Evolutionary conservation across 2,113 vertebrate species (phyloP), one percentile per base, ranked within the genome.

Genomic region (Pycnonotus jocosus): DNA sequence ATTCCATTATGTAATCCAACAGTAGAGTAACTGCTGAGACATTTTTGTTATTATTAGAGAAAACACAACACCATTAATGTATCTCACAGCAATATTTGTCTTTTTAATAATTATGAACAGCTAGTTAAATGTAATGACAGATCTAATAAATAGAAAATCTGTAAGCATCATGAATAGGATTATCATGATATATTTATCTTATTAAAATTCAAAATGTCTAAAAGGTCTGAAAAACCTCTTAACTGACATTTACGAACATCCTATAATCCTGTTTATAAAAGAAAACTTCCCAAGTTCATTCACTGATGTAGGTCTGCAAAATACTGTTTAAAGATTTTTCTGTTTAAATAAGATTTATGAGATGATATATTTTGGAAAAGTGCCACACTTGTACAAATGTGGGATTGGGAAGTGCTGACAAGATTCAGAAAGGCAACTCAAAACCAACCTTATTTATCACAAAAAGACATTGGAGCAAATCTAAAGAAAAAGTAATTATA

Each of bases 221-320:
- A 56, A 65, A 93, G 74, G 93, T 58, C 70, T 90, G 76, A 80
- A 92, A 86, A 92, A 33, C 19, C 31, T 81, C 68, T 82, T 70
- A 68, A 70, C 20, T 83, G 51, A 88, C 51, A 71, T 73, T 47
- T 37, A 31, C 91, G 79, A 47, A 15, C 17, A 50, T 92, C 38
- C 71, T 84, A 16, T 89, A 88, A 88, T 92, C 85, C 53, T 96
- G 8, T 92, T 96, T 97, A 61, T 96, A 95, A 92, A 89, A 89
- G 50, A 79, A 86, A 95, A 93, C 5, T 91, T 97, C 95, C 45
- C 48, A 76, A 85, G 89, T 95, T 86, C 82, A 51, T 84, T 88
- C 42, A 60, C 62, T 85, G 94, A 48, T 94, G 90, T 95, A 90
- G 95, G 94, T 95, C 95, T 14, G 8, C 45, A 88, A 90, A 86